Percentiles rank a stretch among this genome's conserved stretches.
These are phyloP conservation scores for Corydoras sp. DNA, from an alignment of 2,113 vertebrate species.

Conservation along the genomic window DNA sequence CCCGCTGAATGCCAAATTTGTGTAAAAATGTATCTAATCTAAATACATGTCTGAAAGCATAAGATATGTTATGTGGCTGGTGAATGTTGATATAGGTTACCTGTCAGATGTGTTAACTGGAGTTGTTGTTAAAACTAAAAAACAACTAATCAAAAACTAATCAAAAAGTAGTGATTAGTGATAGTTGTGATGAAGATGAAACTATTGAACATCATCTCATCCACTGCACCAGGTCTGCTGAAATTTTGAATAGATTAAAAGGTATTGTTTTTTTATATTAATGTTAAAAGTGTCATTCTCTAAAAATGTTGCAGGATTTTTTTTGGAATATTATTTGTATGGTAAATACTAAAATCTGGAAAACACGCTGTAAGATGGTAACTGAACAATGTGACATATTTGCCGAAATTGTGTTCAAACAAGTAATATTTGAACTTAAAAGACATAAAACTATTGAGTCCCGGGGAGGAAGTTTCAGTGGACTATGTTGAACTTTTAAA, in stretches of 20 bases:
- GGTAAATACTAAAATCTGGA: too few relatives aligned
- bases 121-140: neutral
- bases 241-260: neutral
- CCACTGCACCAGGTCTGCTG: neutral
- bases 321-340: too few relatives aligned
- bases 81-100: neutral
- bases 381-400: too few relatives aligned
- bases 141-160: neutral
- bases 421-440: too few relatives aligned
- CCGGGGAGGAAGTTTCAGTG: too few relatives aligned
- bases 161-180: too few relatives aligned
- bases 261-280: neutral
- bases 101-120: neutral
- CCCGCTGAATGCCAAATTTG: neutral
- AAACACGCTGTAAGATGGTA: too few relatives aligned
- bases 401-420: too few relatives aligned
- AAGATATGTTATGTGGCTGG: neutral
- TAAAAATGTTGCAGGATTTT: too few relatives aligned
- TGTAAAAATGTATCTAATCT: neutral
- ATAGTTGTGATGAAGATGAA: neutral
- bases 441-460: too few relatives aligned
- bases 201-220: neutral
- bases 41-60: neutral
- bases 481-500: too few relatives aligned
- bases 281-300: neutral